A percentile compares a stretch with the other conserved stretches of the same genome.
Conservation (phyloP, 2,888 invertebrate genomes). For the Drosophila melanocephala region DNA sequence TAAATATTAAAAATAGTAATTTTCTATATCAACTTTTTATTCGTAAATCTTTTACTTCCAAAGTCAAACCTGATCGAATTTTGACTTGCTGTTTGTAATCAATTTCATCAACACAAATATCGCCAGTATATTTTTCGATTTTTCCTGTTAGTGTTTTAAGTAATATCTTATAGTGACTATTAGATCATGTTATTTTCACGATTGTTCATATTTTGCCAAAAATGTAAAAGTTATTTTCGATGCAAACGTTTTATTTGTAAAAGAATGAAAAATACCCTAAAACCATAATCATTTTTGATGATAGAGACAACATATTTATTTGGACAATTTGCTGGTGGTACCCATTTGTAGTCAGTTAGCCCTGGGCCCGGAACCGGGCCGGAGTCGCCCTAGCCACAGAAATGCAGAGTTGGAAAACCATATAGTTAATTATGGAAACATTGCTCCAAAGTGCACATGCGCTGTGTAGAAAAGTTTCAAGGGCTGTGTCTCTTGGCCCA, state of each 20-base stretch:
- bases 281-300: not conserved
- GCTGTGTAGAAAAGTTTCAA: conserved; percentile 38
- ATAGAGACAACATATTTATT: conserved; percentile 22
- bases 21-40: not conserved
- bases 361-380: not conserved
- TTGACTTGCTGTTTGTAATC: not conserved
- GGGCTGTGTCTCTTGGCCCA: conserved; percentile 16
- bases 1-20: not conserved
- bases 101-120: not conserved
- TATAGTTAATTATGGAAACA: conserved; percentile 79
- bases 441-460: conserved; percentile 72
- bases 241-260: not conserved
- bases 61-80: not conserved
- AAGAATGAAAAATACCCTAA: not conserved
- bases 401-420: conserved; percentile 65
- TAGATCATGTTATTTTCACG: not conserved
- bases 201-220: not conserved
- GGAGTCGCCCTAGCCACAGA: conserved; percentile 27
- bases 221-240: not conserved
- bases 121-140: not conserved
- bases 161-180: not conserved
- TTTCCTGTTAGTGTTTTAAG: not conserved
- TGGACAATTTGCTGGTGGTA: not conserved
- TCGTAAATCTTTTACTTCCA: not conserved
- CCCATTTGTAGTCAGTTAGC: not conserved